These are phyloP conservation scores for Gymnogyps californianus DNA, from an alignment of 2,113 vertebrate genomes.

Conservation along the genomic window DNA sequence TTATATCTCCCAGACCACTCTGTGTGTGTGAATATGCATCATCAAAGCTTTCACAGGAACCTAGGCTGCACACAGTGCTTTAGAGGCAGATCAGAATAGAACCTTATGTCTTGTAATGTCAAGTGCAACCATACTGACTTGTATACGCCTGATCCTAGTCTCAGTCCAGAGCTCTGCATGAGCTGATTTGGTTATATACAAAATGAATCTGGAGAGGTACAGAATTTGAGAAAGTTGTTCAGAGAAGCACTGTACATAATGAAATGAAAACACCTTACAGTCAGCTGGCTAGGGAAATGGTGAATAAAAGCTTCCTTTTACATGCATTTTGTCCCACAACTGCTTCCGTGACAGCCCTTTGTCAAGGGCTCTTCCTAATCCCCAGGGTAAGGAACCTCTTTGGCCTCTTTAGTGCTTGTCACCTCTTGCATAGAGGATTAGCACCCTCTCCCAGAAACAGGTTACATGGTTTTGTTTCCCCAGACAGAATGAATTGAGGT, in stretches of 20 bases:
- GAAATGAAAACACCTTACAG: rapidly evolving
- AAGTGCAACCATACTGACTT: background rate
- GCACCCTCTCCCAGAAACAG: background rate
- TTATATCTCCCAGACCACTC: background rate
- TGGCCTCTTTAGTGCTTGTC: background rate
- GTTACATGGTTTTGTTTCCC: background rate
- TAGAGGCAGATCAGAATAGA: background rate
- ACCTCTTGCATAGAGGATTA: rapidly evolving
- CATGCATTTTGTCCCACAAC: rapidly evolving
- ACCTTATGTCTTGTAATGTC: background rate
- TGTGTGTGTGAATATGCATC: background rate
- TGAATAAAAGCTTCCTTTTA: background rate
- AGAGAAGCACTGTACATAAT: background rate
- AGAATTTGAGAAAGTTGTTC: background rate
- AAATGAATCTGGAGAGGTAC: background rate
- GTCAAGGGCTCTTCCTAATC: background rate
- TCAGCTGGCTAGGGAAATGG: background rate
- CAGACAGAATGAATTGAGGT: background rate
- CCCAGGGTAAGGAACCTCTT: background rate
- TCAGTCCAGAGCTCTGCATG: background rate
- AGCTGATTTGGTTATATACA: background rate
- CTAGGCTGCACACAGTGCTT: background rate
- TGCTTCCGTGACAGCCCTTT: background rate
- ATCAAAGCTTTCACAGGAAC: background rate
- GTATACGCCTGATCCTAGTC: too few relatives aligned